A percentile compares a stretch with the other conserved stretches of the same genome.
Evolutionary conservation across 2,888 invertebrate genomes (phyloP).

Genomic region (Disparrhopalites patrizii): DNA sequence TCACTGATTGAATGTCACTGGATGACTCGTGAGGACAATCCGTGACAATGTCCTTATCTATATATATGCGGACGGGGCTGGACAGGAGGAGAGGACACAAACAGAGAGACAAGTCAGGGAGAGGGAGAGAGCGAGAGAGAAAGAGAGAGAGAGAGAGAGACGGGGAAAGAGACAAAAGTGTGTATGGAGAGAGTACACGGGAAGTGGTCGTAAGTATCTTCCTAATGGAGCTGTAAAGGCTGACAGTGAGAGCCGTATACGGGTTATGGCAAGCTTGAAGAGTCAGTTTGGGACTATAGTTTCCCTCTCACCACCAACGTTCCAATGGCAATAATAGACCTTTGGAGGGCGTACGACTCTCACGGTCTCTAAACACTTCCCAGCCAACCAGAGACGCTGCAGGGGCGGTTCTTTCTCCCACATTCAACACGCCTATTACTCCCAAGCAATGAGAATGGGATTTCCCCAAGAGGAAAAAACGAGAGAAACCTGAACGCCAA

Average conservation of each 20-base stretch:
- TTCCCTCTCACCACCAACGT: background rate
- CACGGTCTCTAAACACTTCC: slow-evolving; percentile 1
- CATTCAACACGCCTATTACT: slow-evolving; percentile 2
- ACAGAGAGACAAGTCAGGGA: too few species aligned
- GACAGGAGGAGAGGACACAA: too few species aligned
- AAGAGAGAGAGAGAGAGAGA: too few species aligned
- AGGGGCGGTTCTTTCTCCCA: background rate
- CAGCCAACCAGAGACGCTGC: slow-evolving; percentile 2
- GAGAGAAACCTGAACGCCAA: too few species aligned
- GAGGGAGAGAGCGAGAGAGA: too few species aligned
- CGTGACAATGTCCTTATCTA: slow-evolving; percentile 17
- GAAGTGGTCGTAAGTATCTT: too few species aligned
- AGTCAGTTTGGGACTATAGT: slow-evolving; percentile 13
- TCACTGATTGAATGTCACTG: slow-evolving; percentile 7
- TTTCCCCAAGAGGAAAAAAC: too few species aligned
- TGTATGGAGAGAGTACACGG: too few species aligned
- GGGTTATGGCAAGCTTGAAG: background rate
- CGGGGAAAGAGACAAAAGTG: too few species aligned
- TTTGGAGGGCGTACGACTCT: slow-evolving; percentile 22
- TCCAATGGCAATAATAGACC: slow-evolving; percentile 21
- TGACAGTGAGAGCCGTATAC: background rate
- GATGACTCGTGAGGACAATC: slow-evolving; percentile 10
- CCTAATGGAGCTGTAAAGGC: slow-evolving; percentile 21
- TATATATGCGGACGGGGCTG: too few species aligned
- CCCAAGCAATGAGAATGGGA: too few species aligned